phyloP scores from a whole-genome alignment of 2,113 vertebrate genomes.

The Cephalophus harveyi region DNA sequence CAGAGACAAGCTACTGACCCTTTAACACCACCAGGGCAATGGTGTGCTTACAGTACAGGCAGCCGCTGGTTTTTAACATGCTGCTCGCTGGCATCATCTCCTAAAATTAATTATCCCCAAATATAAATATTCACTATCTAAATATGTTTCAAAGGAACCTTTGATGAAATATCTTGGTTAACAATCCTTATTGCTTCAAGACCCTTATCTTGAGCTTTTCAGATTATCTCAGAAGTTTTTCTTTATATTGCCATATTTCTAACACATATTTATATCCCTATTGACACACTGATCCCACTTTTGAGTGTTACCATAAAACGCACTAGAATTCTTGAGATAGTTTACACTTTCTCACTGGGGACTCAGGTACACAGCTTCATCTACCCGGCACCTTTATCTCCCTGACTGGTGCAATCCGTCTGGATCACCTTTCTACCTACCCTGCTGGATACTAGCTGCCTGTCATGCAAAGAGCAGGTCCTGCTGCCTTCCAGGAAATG shows the following conservation, averaged over 20 bases:
- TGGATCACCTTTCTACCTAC: background rate
- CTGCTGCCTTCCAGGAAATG: background rate
- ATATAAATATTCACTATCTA: background rate
- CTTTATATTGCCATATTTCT: conserved; percentile 34
- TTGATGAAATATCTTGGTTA: background rate
- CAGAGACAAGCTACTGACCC: background rate
- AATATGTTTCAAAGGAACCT: background rate
- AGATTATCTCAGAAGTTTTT: background rate
- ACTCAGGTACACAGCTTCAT: background rate
- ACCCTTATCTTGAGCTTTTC: conserved; percentile 48
- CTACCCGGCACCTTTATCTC: background rate
- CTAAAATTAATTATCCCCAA: background rate
- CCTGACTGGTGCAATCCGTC: background rate
- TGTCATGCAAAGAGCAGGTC: background rate
- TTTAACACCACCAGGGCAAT: accelerated
- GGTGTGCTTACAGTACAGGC: accelerated
- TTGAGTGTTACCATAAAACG: conserved; percentile 59
- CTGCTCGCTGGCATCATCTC: background rate
- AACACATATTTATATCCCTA: conserved; percentile 56
- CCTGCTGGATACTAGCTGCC: background rate
- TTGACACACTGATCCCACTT: conserved; percentile 22
- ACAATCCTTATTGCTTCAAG: conserved; percentile 3
- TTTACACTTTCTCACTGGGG: background rate
- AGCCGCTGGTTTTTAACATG: background rate
- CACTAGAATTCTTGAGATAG: conserved; percentile 50